These are phyloP conservation scores for Melanocharis versteri DNA, from an alignment of 2,113 vertebrate species.

Conservation along the genomic window DNA sequence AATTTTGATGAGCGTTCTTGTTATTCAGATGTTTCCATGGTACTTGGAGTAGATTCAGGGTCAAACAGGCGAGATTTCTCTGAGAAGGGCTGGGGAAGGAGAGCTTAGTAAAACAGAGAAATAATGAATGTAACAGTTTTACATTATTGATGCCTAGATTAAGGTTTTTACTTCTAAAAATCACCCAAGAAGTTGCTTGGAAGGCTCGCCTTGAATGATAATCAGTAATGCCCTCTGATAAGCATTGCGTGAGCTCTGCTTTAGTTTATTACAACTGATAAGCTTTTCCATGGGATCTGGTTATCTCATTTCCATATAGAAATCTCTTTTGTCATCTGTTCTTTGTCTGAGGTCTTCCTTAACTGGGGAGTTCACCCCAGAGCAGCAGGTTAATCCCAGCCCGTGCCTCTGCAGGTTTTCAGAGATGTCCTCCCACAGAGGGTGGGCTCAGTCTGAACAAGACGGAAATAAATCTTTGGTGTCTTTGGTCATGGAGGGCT, in stretches of 20 bases:
- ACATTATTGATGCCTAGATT: background rate
- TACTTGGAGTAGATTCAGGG: background rate
- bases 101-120: background rate
- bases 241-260: background rate
- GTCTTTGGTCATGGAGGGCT: background rate
- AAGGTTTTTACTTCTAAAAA: background rate
- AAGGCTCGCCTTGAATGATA: background rate
- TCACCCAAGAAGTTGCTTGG: background rate
- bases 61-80: constrained; percentile 7
- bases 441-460: background rate
- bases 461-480: background rate
- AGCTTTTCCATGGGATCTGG: background rate
- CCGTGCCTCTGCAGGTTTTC: background rate
- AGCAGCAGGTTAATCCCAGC: background rate
- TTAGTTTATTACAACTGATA: background rate
- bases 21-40: constrained; percentile 43
- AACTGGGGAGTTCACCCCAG: background rate
- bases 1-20: constrained; percentile 55
- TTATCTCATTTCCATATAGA: background rate
- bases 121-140: background rate
- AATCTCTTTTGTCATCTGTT: background rate
- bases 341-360: background rate
- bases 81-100: background rate
- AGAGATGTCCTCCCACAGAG: background rate
- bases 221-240: background rate